These are phyloP conservation scores for Alexandromys fortis DNA, from an alignment of 2,113 vertebrate species.

Conservation along the genomic window DNA sequence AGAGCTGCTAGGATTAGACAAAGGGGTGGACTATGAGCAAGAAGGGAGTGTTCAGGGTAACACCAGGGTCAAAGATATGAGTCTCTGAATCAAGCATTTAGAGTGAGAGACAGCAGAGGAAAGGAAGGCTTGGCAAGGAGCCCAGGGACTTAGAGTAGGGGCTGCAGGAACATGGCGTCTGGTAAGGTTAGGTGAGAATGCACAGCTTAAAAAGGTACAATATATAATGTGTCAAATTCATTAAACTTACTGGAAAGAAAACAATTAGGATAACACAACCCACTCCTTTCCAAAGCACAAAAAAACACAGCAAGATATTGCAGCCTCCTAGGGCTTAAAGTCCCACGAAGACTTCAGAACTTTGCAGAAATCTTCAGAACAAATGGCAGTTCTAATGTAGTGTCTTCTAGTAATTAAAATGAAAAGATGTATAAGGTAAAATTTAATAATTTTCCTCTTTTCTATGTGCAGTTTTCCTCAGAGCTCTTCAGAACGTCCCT, in stretches of 20 bases:
- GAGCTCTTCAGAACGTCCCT: neutral
- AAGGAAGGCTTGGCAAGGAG: too few species aligned
- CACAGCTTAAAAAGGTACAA: neutral
- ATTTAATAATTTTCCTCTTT: neutral
- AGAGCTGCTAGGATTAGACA: neutral
- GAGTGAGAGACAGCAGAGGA: neutral
- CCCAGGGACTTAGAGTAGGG: neutral
- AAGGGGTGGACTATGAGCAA: rapidly evolving
- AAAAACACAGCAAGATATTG: rapidly evolving
- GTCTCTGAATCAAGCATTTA: rapidly evolving
- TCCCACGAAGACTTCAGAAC: neutral
- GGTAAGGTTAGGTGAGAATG: neutral
- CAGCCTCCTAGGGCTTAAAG: rapidly evolving
- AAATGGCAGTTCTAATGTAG: neutral
- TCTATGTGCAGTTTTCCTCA: neutral
- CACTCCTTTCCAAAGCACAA: too few species aligned
- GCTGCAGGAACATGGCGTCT: neutral
- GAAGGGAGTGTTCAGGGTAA: too few species aligned
- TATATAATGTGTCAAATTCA: neutral
- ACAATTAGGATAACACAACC: rapidly evolving
- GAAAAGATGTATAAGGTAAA: conserved; percentile 8
- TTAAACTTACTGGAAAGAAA: rapidly evolving
- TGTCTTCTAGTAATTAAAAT: conserved; percentile 28
- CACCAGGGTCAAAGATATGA: too few species aligned
- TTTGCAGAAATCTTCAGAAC: neutral